Percentiles rank a stretch among this genome's conserved stretches.
Conservation (phyloP, 2,797 vertebrate species). For the Sebastes steindachneri region DNA sequence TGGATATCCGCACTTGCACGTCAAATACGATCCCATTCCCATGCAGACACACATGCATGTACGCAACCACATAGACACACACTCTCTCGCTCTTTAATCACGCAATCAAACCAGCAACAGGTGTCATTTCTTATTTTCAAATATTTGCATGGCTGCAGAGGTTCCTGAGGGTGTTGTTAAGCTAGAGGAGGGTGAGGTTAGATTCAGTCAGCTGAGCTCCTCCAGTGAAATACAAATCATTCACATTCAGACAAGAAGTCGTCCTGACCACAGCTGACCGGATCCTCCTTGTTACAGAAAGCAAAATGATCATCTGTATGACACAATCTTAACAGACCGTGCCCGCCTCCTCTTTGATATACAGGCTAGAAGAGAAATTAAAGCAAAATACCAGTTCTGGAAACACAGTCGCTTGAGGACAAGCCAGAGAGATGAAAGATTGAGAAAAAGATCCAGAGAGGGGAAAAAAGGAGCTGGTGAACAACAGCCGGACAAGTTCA, state of each 20-base stretch:
- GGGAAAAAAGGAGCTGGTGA: conserved; percentile 13
- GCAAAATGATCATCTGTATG: conserved; percentile 53
- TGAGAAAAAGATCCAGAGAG: conserved; percentile 18
- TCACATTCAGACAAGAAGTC: conserved; percentile 48
- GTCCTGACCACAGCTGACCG: conserved; percentile 58
- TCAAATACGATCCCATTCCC: not conserved
- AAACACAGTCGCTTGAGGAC: conserved; percentile 18
- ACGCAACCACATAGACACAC: not conserved
- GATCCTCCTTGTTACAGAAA: conserved; percentile 49
- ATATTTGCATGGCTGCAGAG: conserved; percentile 48
- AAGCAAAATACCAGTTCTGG: conserved; percentile 41
- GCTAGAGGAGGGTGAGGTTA: conserved; percentile 44
- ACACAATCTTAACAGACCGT: conserved; percentile 50
- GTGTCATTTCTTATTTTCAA: conserved; percentile 36
- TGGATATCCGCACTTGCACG: not conserved
- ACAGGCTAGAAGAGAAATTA: conserved; percentile 17
- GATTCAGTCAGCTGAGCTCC: conserved; percentile 40
- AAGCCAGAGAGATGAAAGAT: conserved; percentile 45
- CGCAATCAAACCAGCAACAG: conserved; percentile 26
- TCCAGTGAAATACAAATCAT: conserved; percentile 67
- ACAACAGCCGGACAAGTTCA: conserved; percentile 29
- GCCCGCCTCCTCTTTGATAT: conserved; percentile 58
- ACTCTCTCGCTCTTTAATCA: not conserved
- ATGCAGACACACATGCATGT: not conserved
- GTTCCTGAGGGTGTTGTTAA: conserved; percentile 51